Conservation (phyloP, 2,797 vertebrate species). For the Sebastes minor region DNA sequence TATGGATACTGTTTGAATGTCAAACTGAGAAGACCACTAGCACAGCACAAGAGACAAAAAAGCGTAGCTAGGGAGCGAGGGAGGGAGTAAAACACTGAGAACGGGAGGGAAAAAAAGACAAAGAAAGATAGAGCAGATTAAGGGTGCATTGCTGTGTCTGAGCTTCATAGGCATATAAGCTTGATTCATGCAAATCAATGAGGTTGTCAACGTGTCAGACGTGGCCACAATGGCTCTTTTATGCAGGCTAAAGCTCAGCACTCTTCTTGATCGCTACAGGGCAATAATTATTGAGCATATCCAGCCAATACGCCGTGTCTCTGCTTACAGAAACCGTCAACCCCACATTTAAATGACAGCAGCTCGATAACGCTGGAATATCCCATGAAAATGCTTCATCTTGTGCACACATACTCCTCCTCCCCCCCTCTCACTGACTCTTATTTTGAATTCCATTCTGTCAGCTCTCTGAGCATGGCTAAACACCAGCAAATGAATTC, state of each 20-base stretch:
- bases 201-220: slow-evolving; percentile 62
- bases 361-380: slow-evolving; percentile 40
- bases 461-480: slow-evolving; percentile 57
- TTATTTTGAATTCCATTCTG: slow-evolving; percentile 57
- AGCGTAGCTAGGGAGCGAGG: slow-evolving; percentile 14
- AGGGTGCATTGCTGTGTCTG: slow-evolving; percentile 40
- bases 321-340: slow-evolving; percentile 52
- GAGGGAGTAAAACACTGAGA: slow-evolving; percentile 26
- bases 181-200: slow-evolving; percentile 69
- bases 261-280: slow-evolving; percentile 57
- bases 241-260: slow-evolving; percentile 40
- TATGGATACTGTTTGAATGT: slow-evolving; percentile 73
- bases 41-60: slow-evolving; percentile 63
- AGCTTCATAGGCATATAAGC: slow-evolving; percentile 55
- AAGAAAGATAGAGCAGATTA: slow-evolving; percentile 51
- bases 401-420: slow-evolving; percentile 10
- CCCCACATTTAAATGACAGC: slow-evolving; percentile 36
- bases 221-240: slow-evolving; percentile 60
- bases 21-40: slow-evolving; percentile 71
- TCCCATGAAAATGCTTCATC: slow-evolving; percentile 40
- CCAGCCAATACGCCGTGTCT: slow-evolving; percentile 48
- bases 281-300: slow-evolving; percentile 68
- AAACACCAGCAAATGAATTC: slow-evolving; percentile 74
- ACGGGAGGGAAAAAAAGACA: slow-evolving; percentile 9
- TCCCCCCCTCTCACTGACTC: slow-evolving; percentile 33